phyloP scores from a whole-genome alignment of 2,113 vertebrate species.

The Laterallus jamaicensis region DNA sequence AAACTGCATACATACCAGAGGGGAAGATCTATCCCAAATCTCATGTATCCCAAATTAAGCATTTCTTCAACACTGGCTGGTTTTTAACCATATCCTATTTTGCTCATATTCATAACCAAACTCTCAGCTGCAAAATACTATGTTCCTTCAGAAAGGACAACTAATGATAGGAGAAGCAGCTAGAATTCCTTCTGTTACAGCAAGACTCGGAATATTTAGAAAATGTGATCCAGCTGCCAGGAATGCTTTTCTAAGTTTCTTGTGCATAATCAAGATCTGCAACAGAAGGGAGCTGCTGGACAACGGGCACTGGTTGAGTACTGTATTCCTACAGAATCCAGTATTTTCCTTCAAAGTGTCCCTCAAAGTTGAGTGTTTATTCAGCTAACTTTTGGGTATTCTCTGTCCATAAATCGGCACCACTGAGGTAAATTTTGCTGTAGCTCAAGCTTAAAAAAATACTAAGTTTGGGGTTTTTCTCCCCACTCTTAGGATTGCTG shows the following conservation, averaged over 20 bases:
- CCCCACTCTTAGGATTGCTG: not conserved
- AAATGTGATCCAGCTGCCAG: not conserved
- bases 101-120: not conserved
- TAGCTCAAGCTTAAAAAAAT: not conserved
- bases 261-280: not conserved
- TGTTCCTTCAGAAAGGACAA: not conserved
- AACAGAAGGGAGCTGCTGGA: not conserved
- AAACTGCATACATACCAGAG: not conserved
- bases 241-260: not conserved
- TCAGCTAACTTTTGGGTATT: not conserved
- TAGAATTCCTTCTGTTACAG: not conserved
- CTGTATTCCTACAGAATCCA: not conserved
- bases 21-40: not conserved
- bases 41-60: not conserved
- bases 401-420: not conserved
- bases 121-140: not conserved
- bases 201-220: not conserved
- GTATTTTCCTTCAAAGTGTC: not conserved
- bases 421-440: not conserved
- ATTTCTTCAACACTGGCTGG: not conserved
- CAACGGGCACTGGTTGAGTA: not conserved
- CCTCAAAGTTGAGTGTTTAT: not conserved
- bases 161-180: not conserved
- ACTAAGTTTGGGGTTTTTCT: not conserved
- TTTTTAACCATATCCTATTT: not conserved